Evolutionary conservation across 1,140 invertebrate species (phyloP).

Genomic region (Diachasma alloeum): DNA sequence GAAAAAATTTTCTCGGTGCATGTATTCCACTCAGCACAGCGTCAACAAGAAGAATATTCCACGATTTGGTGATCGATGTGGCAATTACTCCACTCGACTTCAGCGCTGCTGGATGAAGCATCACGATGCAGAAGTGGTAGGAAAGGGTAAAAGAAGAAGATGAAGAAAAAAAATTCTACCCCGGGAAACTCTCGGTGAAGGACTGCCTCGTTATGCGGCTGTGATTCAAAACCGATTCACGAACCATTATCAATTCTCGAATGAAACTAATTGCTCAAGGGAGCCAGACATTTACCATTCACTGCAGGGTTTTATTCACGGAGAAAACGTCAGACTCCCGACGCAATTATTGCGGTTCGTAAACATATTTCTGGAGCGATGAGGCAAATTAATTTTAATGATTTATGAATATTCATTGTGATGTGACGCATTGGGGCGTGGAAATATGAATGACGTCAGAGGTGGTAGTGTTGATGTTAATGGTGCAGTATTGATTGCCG

Average conservation of each 20-base stretch:
- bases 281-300: background rate
- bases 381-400: too few species aligned
- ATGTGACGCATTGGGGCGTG: too few species aligned
- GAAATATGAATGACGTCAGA: too few species aligned
- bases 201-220: background rate
- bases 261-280: slow-evolving; percentile 3
- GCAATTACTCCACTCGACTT: background rate
- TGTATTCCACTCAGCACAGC: background rate
- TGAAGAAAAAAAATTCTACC: background rate
- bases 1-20: background rate
- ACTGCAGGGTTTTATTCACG: background rate
- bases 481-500: too few species aligned
- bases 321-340: background rate
- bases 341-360: background rate
- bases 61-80: background rate
- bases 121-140: background rate
- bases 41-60: background rate
- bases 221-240: background rate
- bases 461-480: too few species aligned
- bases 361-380: background rate
- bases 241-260: background rate
- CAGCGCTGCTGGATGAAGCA: background rate
- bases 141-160: background rate
- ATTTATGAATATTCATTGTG: too few species aligned
- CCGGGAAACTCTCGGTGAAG: background rate